Evolutionary conservation across 2,888 invertebrate species (phyloP).

Genomic region (Meghimatium bilineatum): DNA sequence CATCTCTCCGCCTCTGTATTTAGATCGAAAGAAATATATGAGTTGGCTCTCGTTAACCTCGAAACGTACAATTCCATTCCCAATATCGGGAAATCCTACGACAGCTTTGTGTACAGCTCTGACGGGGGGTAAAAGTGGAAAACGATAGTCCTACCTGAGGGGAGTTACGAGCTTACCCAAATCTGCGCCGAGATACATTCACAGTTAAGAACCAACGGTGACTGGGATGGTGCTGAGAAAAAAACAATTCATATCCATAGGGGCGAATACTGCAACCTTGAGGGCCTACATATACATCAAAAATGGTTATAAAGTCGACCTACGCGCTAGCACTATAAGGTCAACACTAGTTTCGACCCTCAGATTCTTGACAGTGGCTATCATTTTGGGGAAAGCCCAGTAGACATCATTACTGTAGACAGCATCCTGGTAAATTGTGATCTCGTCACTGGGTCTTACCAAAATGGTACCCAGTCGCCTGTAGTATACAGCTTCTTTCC

Average conservation of each 20-base stretch:
- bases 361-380: background rate
- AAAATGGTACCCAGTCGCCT: slow-evolving; percentile 35
- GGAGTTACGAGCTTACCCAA: background rate
- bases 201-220: background rate
- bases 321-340: background rate
- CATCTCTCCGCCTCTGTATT: too few relatives aligned
- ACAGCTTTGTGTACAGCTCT: background rate
- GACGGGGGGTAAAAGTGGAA: background rate
- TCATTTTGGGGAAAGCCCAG: slow-evolving; percentile 25
- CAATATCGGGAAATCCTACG: background rate
- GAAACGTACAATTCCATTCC: too few relatives aligned
- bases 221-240: background rate
- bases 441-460: slow-evolving; percentile 35
- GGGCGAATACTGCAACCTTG: background rate
- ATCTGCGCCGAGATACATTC: too few relatives aligned
- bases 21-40: too few relatives aligned
- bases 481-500: slow-evolving; percentile 51
- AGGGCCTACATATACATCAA: background rate
- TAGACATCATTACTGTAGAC: slow-evolving; percentile 44
- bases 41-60: too few relatives aligned
- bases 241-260: background rate
- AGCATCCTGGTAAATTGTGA: slow-evolving; percentile 42
- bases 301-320: background rate
- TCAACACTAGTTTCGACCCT: background rate
- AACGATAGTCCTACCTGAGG: too few relatives aligned